A percentile compares a stretch with the other conserved stretches of the same genome.
Evolutionary conservation across 2,888 invertebrate genomes (phyloP).

Genomic region (Aricia artaxerxes): DNA sequence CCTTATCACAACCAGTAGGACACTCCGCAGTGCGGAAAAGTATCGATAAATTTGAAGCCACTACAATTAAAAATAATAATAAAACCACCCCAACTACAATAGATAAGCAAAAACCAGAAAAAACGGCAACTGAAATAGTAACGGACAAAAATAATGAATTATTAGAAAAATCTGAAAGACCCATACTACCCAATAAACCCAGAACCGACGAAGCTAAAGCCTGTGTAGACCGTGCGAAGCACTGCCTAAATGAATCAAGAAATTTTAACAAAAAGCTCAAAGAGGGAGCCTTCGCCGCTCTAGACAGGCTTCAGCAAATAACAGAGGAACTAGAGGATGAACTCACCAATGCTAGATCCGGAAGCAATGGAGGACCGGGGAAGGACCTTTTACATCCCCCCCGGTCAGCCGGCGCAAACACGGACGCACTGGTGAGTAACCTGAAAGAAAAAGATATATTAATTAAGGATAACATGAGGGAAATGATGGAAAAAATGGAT

Average conservation of each 20-base stretch:
- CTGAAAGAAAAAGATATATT: neutral
- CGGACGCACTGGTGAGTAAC: neutral
- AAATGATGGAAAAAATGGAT: neutral
- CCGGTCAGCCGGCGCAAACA: neutral
- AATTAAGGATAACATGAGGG: neutral
- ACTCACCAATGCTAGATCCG: neutral
- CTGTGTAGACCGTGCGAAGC: neutral
- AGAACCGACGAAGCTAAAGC: neutral
- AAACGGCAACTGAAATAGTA: slow-evolving; percentile 34
- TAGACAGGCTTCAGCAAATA: slow-evolving; percentile 14
- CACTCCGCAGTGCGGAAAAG: too few relatives aligned
- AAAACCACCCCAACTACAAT: slow-evolving; percentile 32
- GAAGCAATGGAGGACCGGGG: neutral
- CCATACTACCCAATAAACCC: slow-evolving; percentile 31
- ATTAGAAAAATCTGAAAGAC: neutral
- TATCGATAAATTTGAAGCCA: neutral
- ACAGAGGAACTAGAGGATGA: neutral
- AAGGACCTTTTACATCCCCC: neutral
- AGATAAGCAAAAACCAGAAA: slow-evolving; percentile 6
- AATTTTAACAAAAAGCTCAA: neutral
- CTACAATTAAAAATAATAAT: too few relatives aligned
- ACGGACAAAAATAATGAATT: too few relatives aligned
- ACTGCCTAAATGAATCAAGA: neutral
- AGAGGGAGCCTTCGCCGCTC: neutral
- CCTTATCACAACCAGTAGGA: too few relatives aligned